A percentile compares a stretch with the other conserved stretches of the same genome.
These are phyloP conservation scores for Phasia obesa DNA, from an alignment of 2,888 invertebrate species.

Conservation along the genomic window DNA sequence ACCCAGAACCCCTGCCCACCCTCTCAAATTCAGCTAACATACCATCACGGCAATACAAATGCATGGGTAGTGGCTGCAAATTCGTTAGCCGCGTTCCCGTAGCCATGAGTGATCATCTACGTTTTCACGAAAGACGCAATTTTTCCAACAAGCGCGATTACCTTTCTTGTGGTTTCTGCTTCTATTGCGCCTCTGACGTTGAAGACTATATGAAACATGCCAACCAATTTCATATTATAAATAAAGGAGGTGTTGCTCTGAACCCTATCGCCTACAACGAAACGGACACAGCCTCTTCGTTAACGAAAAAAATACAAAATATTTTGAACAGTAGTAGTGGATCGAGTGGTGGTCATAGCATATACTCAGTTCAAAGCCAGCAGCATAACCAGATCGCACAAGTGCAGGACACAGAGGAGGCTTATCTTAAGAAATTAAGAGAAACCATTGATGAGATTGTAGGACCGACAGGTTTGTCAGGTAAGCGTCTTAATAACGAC, in stretches of 20 bases:
- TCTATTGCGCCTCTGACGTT: conserved; percentile 72
- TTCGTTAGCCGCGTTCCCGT: conserved; percentile 75
- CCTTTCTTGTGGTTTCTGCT: conserved; percentile 76
- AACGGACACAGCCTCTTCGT: conserved; percentile 37
- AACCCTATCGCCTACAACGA: not conserved
- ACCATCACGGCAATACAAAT: conserved; percentile 73
- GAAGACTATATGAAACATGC: conserved; percentile 76
- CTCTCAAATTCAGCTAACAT: conserved; percentile 11
- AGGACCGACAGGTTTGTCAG: conserved; percentile 73
- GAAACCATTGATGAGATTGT: conserved; percentile 74
- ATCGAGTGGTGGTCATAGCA: not conserved
- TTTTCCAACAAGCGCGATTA: conserved; percentile 74
- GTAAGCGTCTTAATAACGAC: conserved; percentile 38
- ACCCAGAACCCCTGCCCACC: not conserved
- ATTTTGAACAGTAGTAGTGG: conserved; percentile 65
- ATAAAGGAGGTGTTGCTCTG: conserved; percentile 39
- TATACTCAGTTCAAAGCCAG: not conserved
- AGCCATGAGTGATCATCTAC: conserved; percentile 77
- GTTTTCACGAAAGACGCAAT: conserved; percentile 75
- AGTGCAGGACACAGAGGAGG: conserved; percentile 43
- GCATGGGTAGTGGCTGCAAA: conserved; percentile 76
- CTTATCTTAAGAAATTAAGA: conserved; percentile 71
- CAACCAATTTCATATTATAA: conserved; percentile 72
- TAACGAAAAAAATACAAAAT: conserved; percentile 75
- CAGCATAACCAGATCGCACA: not conserved